Evolutionary conservation across 1,140 invertebrate genomes (phyloP).

Genomic region (Bombyx mandarina): DNA sequence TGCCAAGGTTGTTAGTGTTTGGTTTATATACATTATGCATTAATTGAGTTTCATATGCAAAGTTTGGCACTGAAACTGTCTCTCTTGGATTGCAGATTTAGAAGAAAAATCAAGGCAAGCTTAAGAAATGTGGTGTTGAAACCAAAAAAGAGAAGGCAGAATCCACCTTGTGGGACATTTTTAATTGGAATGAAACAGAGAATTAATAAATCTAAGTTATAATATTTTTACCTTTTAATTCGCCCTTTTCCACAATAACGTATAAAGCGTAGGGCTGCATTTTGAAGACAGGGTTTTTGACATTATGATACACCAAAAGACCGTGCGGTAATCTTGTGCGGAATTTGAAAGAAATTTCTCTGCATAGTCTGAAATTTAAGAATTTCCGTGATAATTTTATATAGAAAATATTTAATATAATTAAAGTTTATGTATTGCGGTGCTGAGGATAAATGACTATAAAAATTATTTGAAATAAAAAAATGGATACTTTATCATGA

Average conservation of each 20-base stretch:
- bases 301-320: conserved; percentile 89
- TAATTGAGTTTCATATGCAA: too few relatives aligned
- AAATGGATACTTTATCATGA: too few relatives aligned
- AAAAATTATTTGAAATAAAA: too few relatives aligned
- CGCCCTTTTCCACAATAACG: conserved; percentile 90
- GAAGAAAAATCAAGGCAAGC: background rate
- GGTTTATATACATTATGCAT: too few relatives aligned
- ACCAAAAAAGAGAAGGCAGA: background rate
- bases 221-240: conserved; percentile 75
- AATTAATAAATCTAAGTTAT: background rate
- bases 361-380: conserved; percentile 77
- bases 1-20: too few relatives aligned
- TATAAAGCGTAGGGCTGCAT: conserved; percentile 87
- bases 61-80: too few relatives aligned
- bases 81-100: background rate
- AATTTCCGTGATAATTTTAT: background rate
- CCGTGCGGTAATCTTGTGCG: conserved; percentile 89
- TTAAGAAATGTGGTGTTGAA: background rate
- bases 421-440: too few relatives aligned
- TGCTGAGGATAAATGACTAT: too few relatives aligned
- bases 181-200: background rate
- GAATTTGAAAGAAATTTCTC: conserved; percentile 90
- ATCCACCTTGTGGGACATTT: too few relatives aligned
- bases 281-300: conserved; percentile 84
- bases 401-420: too few relatives aligned